phyloP scores from a whole-genome alignment of 2,888 invertebrate genomes.

The Heteropelma amictum region DNA sequence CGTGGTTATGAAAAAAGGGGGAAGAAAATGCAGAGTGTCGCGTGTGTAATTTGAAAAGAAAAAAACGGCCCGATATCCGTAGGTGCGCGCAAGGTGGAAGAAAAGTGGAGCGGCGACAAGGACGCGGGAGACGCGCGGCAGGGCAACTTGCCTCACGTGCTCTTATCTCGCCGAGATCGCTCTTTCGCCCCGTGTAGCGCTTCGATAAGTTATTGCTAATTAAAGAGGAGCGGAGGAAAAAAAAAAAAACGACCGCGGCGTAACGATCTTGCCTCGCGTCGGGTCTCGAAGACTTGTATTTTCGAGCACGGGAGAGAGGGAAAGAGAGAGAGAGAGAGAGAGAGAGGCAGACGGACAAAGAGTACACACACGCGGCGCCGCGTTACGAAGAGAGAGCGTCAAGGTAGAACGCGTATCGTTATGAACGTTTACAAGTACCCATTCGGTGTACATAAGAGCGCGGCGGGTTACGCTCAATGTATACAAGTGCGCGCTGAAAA shows the following conservation, averaged over 20 bases:
- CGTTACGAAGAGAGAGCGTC: too few relatives aligned
- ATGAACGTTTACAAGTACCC: too few relatives aligned
- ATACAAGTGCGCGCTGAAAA: too few relatives aligned
- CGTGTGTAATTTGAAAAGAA: background rate
- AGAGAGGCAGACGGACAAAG: background rate
- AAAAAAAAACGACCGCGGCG: slow-evolving; percentile 56
- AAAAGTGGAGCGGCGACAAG: slow-evolving; percentile 13
- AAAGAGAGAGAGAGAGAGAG: background rate
- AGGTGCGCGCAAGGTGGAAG: background rate
- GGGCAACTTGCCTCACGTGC: slow-evolving; percentile 3
- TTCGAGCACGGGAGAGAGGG: background rate
- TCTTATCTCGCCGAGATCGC: slow-evolving; percentile 56
- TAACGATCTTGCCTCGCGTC: slow-evolving; percentile 63
- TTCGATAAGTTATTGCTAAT: slow-evolving; percentile 70
- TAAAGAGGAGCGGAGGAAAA: slow-evolving; percentile 60
- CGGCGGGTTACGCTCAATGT: too few relatives aligned
- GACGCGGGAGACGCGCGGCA: slow-evolving; percentile 1
- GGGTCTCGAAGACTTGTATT: slow-evolving; percentile 16
- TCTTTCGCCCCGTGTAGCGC: slow-evolving; percentile 2
- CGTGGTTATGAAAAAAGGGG: too few relatives aligned
- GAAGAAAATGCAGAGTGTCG: background rate
- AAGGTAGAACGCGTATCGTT: too few relatives aligned
- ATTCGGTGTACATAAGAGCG: too few relatives aligned
- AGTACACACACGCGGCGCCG: background rate
- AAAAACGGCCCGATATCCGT: background rate